A percentile compares a stretch with the other conserved stretches of the same genome.
phyloP scores from a whole-genome alignment of 2,797 vertebrate genomes.

The Xerus rutilus region DNA sequence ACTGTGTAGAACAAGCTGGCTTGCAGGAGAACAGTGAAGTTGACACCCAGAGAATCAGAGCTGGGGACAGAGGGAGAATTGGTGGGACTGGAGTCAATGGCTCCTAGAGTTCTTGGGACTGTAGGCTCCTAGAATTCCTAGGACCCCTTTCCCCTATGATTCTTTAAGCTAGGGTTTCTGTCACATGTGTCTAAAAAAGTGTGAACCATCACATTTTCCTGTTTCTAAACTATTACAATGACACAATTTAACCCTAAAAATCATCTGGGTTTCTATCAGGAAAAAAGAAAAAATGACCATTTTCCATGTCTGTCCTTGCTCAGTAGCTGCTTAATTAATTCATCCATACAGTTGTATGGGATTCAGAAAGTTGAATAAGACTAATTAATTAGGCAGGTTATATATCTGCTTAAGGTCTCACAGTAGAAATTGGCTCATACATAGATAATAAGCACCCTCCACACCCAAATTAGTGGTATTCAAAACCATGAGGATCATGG shows the following conservation, averaged over 20 bases:
- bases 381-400: not conserved
- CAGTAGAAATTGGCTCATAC: not conserved
- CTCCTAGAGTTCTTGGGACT: not conserved
- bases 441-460: not conserved
- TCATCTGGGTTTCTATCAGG: not conserved
- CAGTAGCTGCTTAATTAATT: not conserved
- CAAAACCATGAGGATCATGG: not conserved
- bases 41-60: not conserved
- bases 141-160: not conserved
- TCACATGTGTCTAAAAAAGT: not conserved
- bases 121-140: not conserved
- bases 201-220: not conserved
- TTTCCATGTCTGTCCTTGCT: not conserved
- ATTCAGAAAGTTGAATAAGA: not conserved
- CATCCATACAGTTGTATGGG: not conserved
- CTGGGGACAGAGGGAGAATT: not conserved
- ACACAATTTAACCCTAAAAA: not conserved
- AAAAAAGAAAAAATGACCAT: not conserved
- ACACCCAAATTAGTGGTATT: constrained; percentile 1
- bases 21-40: not conserved
- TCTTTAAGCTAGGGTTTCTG: not conserved
- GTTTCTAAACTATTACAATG: not conserved
- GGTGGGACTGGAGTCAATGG: not conserved
- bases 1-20: not conserved
- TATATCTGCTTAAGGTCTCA: not conserved